Percentiles rank a stretch among this genome's conserved stretches.
These are phyloP conservation scores for Acanthurus leucopareius DNA, from an alignment of 2,797 vertebrate species.

Conservation along the genomic window DNA sequence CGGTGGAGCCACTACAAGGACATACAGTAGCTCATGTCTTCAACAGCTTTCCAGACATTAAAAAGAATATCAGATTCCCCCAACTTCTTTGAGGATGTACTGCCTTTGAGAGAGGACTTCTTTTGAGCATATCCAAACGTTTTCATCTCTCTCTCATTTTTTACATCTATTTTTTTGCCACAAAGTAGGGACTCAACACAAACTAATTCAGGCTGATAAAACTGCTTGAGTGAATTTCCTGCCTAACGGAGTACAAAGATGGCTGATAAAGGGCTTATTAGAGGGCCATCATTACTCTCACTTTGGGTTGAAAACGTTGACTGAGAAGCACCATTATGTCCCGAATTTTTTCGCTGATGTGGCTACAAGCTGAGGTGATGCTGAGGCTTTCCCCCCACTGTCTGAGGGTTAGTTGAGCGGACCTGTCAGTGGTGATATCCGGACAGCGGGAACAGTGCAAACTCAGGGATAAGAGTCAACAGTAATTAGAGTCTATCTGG, in stretches of 20 bases:
- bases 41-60: constrained; percentile 86
- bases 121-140: constrained; percentile 88
- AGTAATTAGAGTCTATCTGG: constrained; percentile 81
- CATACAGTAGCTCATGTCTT: constrained; percentile 82
- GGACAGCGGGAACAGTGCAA: constrained; percentile 78
- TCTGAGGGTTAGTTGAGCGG: constrained; percentile 76
- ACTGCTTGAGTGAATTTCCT: constrained; percentile 68
- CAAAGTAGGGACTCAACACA: constrained; percentile 79
- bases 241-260: constrained; percentile 77
- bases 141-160: constrained; percentile 84
- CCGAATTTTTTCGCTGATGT: constrained; percentile 76
- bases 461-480: constrained; percentile 82
- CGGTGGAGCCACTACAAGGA: constrained; percentile 78
- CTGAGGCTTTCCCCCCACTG: constrained; percentile 66
- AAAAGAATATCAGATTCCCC: constrained; percentile 87
- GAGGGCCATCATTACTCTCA: constrained; percentile 79
- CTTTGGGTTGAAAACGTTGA: constrained; percentile 80
- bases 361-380: constrained; percentile 75
- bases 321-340: constrained; percentile 75
- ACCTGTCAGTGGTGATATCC: constrained; percentile 81
- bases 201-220: constrained; percentile 79
- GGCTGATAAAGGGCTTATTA: constrained; percentile 80
- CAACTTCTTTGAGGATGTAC: constrained; percentile 87
- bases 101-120: constrained; percentile 86
- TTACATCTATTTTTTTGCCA: constrained; percentile 78